A percentile compares a stretch with the other conserved stretches of the same genome.
Evolutionary conservation across 1,140 invertebrate species (phyloP).

Genomic region (Brachionus asplanchnoidis): DNA sequence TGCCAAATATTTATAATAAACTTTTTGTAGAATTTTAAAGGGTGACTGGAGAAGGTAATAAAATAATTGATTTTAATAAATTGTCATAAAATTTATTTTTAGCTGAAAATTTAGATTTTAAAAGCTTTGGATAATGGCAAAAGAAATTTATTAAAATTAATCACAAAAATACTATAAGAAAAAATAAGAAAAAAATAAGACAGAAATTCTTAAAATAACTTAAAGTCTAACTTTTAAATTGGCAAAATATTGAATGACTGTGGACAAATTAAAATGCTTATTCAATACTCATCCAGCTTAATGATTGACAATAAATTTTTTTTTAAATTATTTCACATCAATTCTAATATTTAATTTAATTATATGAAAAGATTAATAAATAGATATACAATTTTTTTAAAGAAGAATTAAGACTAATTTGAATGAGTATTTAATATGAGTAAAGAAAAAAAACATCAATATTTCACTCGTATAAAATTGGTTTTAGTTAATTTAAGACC

Average conservation of each 20-base stretch:
- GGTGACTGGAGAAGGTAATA: constrained; percentile 30
- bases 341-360: not conserved
- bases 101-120: no score
- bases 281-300: not conserved
- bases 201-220: no score
- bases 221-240: not conserved
- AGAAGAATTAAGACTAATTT: not conserved
- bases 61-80: not conserved
- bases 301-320: not conserved
- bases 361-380: not conserved
- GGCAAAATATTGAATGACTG: not conserved
- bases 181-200: no score
- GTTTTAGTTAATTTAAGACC: not conserved
- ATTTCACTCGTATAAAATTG: not conserved
- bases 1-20: no score
- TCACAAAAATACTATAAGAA: no score
- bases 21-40: constrained; percentile 72
- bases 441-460: not conserved
- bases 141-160: no score
- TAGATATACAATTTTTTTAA: not conserved
- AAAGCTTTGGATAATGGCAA: no score
- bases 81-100: no score
- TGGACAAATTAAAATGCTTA: not conserved
- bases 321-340: not conserved
- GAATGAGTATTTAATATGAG: not conserved